phyloP scores from a whole-genome alignment of 1,140 invertebrate genomes.

The Drosophila ohnishii region DNA sequence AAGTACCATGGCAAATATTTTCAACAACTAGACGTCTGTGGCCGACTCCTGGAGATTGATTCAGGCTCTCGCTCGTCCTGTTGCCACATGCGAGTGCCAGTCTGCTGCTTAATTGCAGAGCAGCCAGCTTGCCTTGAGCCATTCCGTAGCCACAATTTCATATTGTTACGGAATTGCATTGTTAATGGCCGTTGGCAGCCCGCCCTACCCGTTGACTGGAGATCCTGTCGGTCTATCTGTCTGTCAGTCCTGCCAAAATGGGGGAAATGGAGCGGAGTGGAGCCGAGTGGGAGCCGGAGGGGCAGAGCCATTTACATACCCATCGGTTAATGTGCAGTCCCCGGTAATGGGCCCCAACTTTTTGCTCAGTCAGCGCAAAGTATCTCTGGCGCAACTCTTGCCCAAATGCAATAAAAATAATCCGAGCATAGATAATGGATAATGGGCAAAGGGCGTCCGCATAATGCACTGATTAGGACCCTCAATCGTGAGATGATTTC shows the following conservation, averaged over 20 bases:
- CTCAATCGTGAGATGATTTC: constrained; percentile 3
- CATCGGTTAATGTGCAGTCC: constrained; percentile 64
- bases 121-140: constrained; percentile 28
- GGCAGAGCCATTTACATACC: constrained; percentile 51
- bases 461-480: constrained; percentile 31
- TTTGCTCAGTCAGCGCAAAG: constrained; percentile 60
- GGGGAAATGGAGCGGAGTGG: constrained; percentile 13
- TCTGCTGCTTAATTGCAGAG: constrained; percentile 65
- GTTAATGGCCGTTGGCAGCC: constrained; percentile 58
- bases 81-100: constrained; percentile 27
- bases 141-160: constrained; percentile 58
- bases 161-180: constrained; percentile 68
- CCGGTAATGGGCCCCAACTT: constrained; percentile 56
- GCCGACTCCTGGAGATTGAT: constrained; percentile 57
- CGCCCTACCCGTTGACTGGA: constrained; percentile 7
- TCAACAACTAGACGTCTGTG: constrained; percentile 15
- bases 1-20: constrained; percentile 27
- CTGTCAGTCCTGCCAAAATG: constrained; percentile 41
- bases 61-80: constrained; percentile 23
- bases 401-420: constrained; percentile 69
- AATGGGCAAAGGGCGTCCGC: constrained; percentile 11
- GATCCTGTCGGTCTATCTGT: constrained; percentile 28
- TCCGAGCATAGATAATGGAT: constrained; percentile 55
- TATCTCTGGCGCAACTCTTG: constrained; percentile 52
- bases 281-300: neutral